Evolutionary conservation across 2,113 vertebrate species (phyloP).

Genomic region (Junco hyemalis): DNA sequence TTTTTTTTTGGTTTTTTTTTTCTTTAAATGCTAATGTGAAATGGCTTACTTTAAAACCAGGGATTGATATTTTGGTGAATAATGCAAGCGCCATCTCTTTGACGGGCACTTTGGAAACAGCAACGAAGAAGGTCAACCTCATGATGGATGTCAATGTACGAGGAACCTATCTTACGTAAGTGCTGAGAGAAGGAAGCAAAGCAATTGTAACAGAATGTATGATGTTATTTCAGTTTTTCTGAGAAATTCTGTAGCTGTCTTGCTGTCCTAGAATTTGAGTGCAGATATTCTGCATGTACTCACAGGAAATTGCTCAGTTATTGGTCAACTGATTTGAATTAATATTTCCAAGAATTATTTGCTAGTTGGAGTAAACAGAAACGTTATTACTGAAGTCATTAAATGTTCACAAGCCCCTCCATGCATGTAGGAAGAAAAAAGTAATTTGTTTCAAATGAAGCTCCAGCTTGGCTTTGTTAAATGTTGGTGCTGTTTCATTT

Average conservation of each 20-base stretch:
- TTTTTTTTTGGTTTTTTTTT: background rate
- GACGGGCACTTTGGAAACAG: slow-evolving; percentile 91
- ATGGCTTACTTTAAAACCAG: slow-evolving; percentile 72
- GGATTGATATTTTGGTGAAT: slow-evolving; percentile 96
- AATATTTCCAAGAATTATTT: background rate
- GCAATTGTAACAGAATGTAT: background rate
- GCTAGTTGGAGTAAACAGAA: background rate
- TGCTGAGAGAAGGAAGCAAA: background rate
- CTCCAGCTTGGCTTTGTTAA: background rate
- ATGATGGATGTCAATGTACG: slow-evolving; percentile 94
- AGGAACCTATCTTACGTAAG: slow-evolving; percentile 95
- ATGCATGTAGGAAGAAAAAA: background rate
- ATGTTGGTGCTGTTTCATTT: background rate
- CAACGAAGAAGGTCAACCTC: slow-evolving; percentile 93
- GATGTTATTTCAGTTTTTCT: background rate
- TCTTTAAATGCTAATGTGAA: slow-evolving; percentile 22
- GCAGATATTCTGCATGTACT: background rate
- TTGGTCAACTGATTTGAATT: background rate
- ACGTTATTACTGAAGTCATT: background rate
- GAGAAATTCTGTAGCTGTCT: background rate
- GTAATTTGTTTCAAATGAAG: background rate
- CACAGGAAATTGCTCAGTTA: background rate
- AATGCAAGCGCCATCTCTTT: slow-evolving; percentile 96
- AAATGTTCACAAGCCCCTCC: background rate
- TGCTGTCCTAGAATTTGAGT: background rate